Conservation (phyloP, 2,797 vertebrate genomes). For the Heliangelus exortis region DNA sequence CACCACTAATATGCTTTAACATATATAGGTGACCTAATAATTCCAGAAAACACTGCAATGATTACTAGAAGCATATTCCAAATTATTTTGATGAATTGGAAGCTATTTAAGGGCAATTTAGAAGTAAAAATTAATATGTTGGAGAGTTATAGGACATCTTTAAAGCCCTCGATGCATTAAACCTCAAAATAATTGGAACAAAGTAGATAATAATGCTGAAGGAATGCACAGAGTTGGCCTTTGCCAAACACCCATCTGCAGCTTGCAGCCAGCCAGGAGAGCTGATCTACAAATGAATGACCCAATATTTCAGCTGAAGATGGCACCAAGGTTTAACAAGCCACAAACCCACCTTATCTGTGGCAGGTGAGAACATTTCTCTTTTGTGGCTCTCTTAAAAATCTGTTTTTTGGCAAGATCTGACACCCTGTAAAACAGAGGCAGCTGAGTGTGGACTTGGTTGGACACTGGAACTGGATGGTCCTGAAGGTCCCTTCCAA, state of each 20-base stretch:
- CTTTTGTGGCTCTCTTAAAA: neutral
- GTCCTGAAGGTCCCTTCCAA: no score
- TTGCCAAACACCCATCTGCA: neutral
- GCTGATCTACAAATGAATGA: neutral
- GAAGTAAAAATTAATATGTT: conserved; percentile 3
- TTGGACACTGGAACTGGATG: no score
- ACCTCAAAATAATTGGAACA: neutral
- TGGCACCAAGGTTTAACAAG: neutral
- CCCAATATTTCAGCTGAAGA: neutral
- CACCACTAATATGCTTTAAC: neutral
- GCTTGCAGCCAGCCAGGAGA: neutral
- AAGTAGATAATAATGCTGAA: neutral
- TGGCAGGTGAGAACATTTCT: neutral
- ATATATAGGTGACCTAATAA: neutral
- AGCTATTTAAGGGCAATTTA: conserved; percentile 1
- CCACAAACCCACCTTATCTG: neutral
- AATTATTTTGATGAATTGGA: conserved; percentile 51
- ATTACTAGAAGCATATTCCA: neutral
- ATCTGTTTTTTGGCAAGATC: neutral
- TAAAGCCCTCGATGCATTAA: neutral
- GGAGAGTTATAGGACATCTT: neutral
- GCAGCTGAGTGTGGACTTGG: neutral
- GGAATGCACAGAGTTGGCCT: rapidly evolving
- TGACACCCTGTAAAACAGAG: neutral
- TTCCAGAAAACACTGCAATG: neutral